phyloP scores from a whole-genome alignment of 2,113 vertebrate genomes.

The Oceanites oceanicus region DNA sequence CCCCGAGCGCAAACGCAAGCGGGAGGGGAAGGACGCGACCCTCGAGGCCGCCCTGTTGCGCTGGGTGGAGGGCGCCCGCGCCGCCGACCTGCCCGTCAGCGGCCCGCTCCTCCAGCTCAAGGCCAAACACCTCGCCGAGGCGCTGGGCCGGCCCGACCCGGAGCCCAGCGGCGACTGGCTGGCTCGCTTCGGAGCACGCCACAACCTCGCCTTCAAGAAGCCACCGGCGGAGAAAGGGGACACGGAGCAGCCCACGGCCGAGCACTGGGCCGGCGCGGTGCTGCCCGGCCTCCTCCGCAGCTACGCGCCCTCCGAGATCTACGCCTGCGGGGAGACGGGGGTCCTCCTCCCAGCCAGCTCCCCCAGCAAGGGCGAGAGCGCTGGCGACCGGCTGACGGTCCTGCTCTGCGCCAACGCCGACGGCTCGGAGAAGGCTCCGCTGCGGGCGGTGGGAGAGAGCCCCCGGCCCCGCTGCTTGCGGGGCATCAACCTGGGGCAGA shows the following conservation, averaged over 20 bases:
- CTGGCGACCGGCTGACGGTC: neutral
- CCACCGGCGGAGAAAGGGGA: neutral
- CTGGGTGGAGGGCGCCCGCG: constrained; percentile 55
- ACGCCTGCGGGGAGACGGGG: neutral
- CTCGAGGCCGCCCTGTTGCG: constrained; percentile 50
- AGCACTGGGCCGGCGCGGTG: neutral
- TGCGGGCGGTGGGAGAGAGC: constrained; percentile 11
- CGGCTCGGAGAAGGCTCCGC: neutral
- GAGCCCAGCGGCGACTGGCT: neutral
- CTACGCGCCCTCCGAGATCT: neutral
- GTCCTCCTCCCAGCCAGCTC: neutral
- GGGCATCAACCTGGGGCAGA: neutral
- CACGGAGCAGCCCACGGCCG: neutral
- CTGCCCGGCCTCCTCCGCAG: neutral
- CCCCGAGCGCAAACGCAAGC: constrained; percentile 45
- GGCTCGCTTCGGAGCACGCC: neutral
- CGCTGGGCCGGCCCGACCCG: neutral
- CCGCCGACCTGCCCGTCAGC: neutral
- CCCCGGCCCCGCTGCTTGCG: neutral
- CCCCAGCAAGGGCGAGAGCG: accelerated
- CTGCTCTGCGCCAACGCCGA: constrained; percentile 52
- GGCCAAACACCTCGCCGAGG: neutral
- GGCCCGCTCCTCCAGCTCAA: neutral
- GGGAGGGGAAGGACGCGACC: neutral
- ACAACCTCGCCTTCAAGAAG: neutral